Conservation (phyloP, 1,140 invertebrate genomes). For the Pseudachorutes palmiensis region DNA sequence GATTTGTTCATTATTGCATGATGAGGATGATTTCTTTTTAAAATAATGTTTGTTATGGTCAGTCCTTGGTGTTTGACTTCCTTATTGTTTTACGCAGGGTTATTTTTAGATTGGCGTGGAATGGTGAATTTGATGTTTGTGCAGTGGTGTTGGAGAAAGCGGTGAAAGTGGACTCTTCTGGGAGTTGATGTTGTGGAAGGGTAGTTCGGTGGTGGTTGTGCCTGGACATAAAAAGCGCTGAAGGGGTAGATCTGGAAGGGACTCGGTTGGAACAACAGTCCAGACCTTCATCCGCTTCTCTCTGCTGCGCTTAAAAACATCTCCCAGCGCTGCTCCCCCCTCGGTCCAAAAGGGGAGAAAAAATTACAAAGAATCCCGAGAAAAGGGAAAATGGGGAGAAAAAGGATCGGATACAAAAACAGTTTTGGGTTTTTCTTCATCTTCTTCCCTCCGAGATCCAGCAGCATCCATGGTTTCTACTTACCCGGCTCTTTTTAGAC, state of each 20-base stretch:
- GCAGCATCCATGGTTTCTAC: background rate
- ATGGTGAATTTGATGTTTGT: background rate
- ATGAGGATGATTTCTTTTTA: no score
- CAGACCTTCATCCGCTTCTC: no score
- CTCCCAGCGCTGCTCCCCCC: background rate
- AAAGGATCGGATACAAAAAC: slow-evolving; percentile 12
- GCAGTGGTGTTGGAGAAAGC: background rate
- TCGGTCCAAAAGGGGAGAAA: background rate
- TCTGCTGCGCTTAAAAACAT: slow-evolving; percentile 8
- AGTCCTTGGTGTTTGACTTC: no score
- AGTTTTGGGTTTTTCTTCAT: slow-evolving; percentile 1
- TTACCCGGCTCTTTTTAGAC: no score
- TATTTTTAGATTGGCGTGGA: no score
- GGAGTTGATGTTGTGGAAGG: background rate
- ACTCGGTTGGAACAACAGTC: background rate
- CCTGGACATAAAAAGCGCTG: background rate
- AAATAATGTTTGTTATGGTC: no score
- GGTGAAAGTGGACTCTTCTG: slow-evolving; percentile 13
- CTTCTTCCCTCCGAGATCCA: slow-evolving; percentile 1
- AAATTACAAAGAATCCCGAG: slow-evolving; percentile 4
- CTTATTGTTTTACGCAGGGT: no score
- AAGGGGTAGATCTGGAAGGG: background rate
- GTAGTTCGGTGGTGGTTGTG: background rate
- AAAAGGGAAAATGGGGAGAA: slow-evolving; percentile 7
- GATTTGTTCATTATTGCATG: no score